phyloP scores from a whole-genome alignment of 2,797 vertebrate species.

The Chelonia mydas region DNA sequence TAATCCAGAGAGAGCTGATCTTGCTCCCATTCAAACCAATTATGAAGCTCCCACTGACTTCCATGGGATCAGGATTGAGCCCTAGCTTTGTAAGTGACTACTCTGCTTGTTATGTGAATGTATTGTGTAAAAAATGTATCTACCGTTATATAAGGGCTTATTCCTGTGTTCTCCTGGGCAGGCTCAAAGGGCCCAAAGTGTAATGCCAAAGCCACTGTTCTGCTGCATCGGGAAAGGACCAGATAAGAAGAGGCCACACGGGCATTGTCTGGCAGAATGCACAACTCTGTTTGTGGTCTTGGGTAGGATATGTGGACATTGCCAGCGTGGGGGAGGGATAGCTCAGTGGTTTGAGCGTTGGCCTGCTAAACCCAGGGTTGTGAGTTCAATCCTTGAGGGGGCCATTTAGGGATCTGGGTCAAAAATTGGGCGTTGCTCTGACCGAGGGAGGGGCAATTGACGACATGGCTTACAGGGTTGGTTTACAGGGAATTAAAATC shows the following conservation, averaged over 20 bases:
- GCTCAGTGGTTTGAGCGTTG: no score
- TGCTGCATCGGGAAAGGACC: background rate
- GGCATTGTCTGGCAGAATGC: background rate
- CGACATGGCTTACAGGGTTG: no score
- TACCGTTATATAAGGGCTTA: background rate
- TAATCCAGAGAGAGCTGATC: background rate
- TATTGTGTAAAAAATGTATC: background rate
- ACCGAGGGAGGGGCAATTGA: no score
- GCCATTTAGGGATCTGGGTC: no score
- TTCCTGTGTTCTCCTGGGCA: background rate
- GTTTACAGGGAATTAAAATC: no score
- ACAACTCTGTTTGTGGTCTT: background rate
- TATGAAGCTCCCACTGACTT: background rate
- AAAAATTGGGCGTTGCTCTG: no score
- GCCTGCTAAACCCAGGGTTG: no score
- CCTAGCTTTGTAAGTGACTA: background rate
- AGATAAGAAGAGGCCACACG: background rate
- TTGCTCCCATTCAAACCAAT: background rate
- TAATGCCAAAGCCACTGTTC: background rate
- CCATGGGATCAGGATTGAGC: accelerated
- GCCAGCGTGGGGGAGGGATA: no score
- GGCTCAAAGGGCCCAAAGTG: accelerated
- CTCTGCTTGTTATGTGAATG: background rate
- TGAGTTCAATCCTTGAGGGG: no score
- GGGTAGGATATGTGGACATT: background rate